A percentile compares a stretch with the other conserved stretches of the same genome.
Conservation (phyloP, 2,888 invertebrate species). For the Drosophila percnosoma region DNA sequence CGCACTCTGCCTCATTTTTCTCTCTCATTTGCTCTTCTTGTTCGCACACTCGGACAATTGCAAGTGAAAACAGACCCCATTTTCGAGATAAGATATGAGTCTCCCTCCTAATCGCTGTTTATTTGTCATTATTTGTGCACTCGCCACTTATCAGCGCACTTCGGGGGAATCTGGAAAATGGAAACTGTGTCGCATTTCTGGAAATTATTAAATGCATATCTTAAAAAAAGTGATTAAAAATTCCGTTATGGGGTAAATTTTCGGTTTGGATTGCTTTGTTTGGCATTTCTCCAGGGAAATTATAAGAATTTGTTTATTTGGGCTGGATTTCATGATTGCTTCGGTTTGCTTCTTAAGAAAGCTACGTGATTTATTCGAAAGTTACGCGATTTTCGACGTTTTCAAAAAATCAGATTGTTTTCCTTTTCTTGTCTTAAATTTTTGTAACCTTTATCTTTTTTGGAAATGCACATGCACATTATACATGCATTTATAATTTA, state of each 20-base stretch:
- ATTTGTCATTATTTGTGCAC: constrained; percentile 18
- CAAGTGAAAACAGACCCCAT: constrained; percentile 24
- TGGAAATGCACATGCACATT: neutral
- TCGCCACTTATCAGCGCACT: constrained; percentile 58
- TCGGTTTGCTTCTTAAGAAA: constrained; percentile 1
- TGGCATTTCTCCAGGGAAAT: constrained; percentile 8
- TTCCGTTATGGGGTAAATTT: neutral
- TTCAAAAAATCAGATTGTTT: neutral
- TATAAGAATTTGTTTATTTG: neutral
- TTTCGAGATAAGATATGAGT: constrained; percentile 63
- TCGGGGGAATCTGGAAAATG: constrained; percentile 40
- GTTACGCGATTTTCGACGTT: constrained; percentile 2
- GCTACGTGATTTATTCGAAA: constrained; percentile 45
- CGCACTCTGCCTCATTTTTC: neutral
- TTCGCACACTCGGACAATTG: constrained; percentile 18
- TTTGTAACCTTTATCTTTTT: neutral
- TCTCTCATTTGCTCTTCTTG: constrained; percentile 1
- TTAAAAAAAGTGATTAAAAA: constrained; percentile 16
- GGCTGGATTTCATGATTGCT: neutral
- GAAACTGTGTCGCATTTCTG: constrained; percentile 48
- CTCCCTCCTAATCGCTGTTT: constrained; percentile 28
- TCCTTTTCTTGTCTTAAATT: neutral
- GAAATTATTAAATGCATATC: constrained; percentile 37
- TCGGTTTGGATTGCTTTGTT: constrained; percentile 18
- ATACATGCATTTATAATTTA: neutral